Conservation (phyloP, 2,113 vertebrate species). For the Indicator maculatus region DNA sequence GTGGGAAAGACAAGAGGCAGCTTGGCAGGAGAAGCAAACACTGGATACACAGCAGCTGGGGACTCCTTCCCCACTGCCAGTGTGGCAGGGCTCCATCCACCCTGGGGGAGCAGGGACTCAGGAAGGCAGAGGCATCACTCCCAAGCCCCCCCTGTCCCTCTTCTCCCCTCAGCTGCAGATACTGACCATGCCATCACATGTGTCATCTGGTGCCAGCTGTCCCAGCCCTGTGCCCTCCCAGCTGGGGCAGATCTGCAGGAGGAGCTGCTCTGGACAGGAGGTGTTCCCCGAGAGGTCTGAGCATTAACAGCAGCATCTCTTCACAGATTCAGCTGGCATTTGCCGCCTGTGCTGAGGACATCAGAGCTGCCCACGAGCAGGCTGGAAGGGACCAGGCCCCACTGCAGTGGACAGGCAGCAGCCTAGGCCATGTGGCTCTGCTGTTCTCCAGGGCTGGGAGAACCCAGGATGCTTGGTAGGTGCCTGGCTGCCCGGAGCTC, state of each 20-base stretch:
- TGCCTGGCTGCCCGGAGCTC: neutral
- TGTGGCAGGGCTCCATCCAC: neutral
- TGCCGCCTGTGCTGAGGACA: slow-evolving; percentile 84
- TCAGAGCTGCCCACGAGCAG: slow-evolving; percentile 72
- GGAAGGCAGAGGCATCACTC: neutral
- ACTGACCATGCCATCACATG: accelerated
- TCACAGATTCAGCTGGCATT: slow-evolving; percentile 84
- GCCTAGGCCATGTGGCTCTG: slow-evolving; percentile 68
- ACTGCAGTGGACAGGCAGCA: slow-evolving; percentile 67
- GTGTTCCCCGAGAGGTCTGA: neutral
- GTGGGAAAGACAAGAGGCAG: too few relatives aligned
- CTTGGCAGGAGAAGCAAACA: too few relatives aligned
- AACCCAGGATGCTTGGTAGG: slow-evolving; percentile 86
- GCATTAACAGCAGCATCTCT: neutral
- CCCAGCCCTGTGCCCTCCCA: neutral
- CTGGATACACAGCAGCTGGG: too few relatives aligned
- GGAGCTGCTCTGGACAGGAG: neutral
- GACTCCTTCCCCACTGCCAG: too few relatives aligned
- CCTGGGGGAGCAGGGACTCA: neutral
- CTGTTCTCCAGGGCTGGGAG: slow-evolving; percentile 83
- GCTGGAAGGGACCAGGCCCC: neutral
- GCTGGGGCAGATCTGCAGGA: neutral
- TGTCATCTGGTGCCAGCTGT: neutral
- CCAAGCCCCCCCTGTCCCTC: too few relatives aligned
- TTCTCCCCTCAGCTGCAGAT: neutral